A percentile compares a stretch with the other conserved stretches of the same genome.
These are phyloP conservation scores for Netelia inedita DNA, from an alignment of 2,888 invertebrate genomes.

Conservation along the genomic window DNA sequence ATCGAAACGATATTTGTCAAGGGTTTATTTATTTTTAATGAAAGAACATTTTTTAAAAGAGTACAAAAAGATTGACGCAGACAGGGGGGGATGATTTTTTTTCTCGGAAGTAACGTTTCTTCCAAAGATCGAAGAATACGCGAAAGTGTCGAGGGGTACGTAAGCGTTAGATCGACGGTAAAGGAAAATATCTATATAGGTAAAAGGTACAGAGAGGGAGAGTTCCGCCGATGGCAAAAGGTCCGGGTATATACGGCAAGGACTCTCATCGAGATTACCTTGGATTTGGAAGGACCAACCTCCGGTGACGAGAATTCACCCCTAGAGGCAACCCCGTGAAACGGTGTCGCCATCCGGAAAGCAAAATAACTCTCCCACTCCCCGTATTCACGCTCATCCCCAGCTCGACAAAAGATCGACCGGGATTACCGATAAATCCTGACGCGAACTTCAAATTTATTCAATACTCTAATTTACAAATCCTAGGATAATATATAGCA, in stretches of 20 bases:
- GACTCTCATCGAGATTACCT: conserved; percentile 57
- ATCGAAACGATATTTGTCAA: not conserved
- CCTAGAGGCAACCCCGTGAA: conserved; percentile 11
- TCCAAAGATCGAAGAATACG: conserved; percentile 6
- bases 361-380: conserved; percentile 38
- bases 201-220: not conserved
- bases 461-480: conserved; percentile 39
- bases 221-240: conserved; percentile 13
- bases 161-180: not conserved
- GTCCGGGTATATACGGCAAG: conserved; percentile 40
- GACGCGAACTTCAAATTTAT: conserved; percentile 55
- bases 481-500: not conserved
- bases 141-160: not conserved
- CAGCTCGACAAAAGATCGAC: conserved; percentile 47
- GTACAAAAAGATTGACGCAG: not conserved
- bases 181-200: not conserved
- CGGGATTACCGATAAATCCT: conserved; percentile 50
- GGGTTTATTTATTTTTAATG: not conserved
- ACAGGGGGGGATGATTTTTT: not conserved
- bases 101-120: conserved; percentile 15
- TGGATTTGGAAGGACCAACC: conserved; percentile 49
- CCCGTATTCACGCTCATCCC: not conserved
- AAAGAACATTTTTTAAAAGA: not conserved
- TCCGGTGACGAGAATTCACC: not conserved
- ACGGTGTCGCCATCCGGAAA: not conserved